Conservation (phyloP, 1,140 invertebrate species). For the Tachypleus tridentatus region DNA sequence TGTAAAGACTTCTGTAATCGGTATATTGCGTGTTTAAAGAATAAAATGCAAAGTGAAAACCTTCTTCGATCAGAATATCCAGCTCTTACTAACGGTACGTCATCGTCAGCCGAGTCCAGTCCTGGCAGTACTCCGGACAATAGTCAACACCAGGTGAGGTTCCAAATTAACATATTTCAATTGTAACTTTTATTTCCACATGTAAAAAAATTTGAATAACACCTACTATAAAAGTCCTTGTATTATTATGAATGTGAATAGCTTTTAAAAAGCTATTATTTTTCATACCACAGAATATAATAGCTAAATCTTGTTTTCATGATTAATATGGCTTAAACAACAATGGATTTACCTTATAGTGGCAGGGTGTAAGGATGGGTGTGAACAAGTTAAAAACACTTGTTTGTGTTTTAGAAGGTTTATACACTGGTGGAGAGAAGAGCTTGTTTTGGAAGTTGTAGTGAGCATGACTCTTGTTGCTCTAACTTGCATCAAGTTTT, state of each 20-base stretch:
- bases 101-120: constrained; percentile 6
- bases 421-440: too few species aligned
- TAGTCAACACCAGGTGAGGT: not conserved
- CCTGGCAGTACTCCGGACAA: not conserved
- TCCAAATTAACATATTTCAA: constrained; percentile 21
- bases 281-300: too few species aligned
- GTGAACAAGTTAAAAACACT: too few species aligned
- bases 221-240: not conserved
- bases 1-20: constrained; percentile 99
- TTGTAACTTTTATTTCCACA: constrained; percentile 11
- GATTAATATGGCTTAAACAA: too few species aligned
- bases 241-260: not conserved
- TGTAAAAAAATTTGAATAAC: constrained; percentile 18
- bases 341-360: too few species aligned
- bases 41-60: constrained; percentile 99
- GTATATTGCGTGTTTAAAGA: constrained; percentile 99
- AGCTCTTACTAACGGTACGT: constrained; percentile 12
- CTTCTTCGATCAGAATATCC: constrained; percentile 63
- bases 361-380: too few species aligned
- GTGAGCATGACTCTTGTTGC: too few species aligned
- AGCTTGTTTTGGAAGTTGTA: too few species aligned
- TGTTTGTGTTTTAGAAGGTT: too few species aligned
- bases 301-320: too few species aligned
- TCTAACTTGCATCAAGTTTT: too few species aligned
- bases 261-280: constrained; percentile 25